Evolutionary conservation across 1,140 invertebrate species (phyloP).

Genomic region (Heliconius hewitsoni): DNA sequence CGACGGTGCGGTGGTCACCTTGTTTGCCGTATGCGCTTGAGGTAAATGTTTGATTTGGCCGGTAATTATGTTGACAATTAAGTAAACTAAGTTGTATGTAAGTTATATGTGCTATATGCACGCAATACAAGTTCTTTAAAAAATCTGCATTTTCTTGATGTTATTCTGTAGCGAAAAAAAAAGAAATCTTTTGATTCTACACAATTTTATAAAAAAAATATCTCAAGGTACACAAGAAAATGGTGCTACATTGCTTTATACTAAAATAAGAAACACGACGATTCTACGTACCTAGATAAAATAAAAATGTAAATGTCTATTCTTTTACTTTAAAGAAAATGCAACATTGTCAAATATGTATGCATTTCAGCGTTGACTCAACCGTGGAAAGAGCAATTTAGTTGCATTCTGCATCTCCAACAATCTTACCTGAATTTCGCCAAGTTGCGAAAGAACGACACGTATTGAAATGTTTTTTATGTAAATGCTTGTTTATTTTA

Average conservation of each 20-base stretch:
- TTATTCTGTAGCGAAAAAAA: no score
- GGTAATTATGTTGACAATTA: slow-evolving; percentile 3
- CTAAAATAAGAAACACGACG: neutral
- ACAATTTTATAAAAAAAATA: no score
- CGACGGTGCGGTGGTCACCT: slow-evolving; percentile 1
- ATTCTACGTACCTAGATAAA: neutral
- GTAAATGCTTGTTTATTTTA: slow-evolving; percentile 15
- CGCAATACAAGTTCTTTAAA: no score
- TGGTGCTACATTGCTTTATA: no score
- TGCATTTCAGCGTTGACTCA: slow-evolving; percentile 21
- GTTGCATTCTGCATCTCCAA: slow-evolving; percentile 37
- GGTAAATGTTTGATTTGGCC: slow-evolving; percentile 7
- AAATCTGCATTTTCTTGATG: no score
- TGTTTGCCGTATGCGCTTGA: neutral
- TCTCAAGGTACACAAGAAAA: no score
- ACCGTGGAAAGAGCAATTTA: slow-evolving; percentile 48
- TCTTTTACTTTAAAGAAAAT: slow-evolving; percentile 29
- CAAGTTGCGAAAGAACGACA: slow-evolving; percentile 24
- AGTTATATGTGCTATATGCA: no score
- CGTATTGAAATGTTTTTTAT: slow-evolving; percentile 14
- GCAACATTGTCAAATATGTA: slow-evolving; percentile 27
- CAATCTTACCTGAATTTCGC: slow-evolving; percentile 38
- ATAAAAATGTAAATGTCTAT: slow-evolving; percentile 22
- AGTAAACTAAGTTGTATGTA: no score
- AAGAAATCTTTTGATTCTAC: no score